Evolutionary conservation across 1,140 invertebrate genomes (phyloP).

Genomic region (Drosophila seguyi): DNA sequence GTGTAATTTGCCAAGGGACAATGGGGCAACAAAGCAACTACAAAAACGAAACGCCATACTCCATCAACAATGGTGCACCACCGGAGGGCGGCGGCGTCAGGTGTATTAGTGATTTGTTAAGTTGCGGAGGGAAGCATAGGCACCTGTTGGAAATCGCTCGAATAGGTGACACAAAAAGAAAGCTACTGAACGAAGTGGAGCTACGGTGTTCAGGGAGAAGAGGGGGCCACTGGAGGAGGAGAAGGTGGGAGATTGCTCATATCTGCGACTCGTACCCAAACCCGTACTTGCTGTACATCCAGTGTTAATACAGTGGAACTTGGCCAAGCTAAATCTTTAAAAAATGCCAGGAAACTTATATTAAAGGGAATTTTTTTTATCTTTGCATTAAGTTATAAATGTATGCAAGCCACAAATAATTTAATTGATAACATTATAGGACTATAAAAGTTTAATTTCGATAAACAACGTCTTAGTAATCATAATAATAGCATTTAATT

Average conservation of each 20-base stretch:
- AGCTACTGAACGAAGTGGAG: slow-evolving; percentile 52
- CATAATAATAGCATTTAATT: too few relatives aligned
- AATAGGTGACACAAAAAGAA: slow-evolving; percentile 78
- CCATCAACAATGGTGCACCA: slow-evolving; percentile 34
- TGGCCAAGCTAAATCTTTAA: too few relatives aligned
- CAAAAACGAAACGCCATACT: slow-evolving; percentile 6
- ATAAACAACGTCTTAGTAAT: too few relatives aligned
- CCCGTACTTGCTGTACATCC: slow-evolving; percentile 52
- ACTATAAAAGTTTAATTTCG: too few relatives aligned
- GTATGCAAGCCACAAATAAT: too few relatives aligned
- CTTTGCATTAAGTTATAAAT: too few relatives aligned
- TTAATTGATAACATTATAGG: too few relatives aligned
- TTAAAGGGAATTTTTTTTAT: too few relatives aligned
- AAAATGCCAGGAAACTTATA: neutral
- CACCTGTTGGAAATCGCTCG: slow-evolving; percentile 72
- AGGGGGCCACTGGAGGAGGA: neutral
- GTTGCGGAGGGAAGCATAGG: slow-evolving; percentile 13
- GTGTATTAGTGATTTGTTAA: slow-evolving; percentile 29
- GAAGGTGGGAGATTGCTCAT: slow-evolving; percentile 25
- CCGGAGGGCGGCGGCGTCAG: slow-evolving; percentile 28
- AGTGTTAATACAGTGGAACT: slow-evolving; percentile 1
- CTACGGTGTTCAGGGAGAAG: slow-evolving; percentile 4
- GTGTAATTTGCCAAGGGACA: slow-evolving; percentile 71
- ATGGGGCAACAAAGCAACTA: slow-evolving; percentile 23
- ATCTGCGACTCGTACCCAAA: slow-evolving; percentile 55